Evolutionary conservation across 2,797 vertebrate species (phyloP).

Genomic region (Babyrousa celebensis): DNA sequence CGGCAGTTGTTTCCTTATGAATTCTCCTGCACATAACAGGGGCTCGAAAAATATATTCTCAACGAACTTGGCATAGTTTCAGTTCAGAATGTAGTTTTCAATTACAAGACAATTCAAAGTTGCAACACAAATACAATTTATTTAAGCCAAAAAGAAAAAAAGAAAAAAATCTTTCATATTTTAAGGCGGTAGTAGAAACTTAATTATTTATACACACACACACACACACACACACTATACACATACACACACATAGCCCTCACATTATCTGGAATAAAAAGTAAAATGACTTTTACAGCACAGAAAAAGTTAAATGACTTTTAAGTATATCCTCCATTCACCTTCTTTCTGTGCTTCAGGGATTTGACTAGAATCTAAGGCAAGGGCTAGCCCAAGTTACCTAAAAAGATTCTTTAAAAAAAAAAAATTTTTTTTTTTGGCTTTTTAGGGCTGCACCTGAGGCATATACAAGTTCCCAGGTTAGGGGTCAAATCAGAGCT

Average conservation of each 20-base stretch:
- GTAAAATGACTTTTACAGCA: background rate
- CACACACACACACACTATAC: no score
- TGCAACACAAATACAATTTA: background rate
- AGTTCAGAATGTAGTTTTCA: background rate
- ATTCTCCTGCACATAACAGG: background rate
- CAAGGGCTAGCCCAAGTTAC: background rate
- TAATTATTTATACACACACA: background rate
- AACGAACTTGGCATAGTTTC: background rate
- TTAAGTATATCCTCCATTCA: background rate
- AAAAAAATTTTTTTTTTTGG: no score
- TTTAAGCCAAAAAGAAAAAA: background rate
- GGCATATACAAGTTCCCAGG: no score
- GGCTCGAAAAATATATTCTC: background rate
- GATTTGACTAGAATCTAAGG: background rate
- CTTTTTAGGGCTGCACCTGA: no score
- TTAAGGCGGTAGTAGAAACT: background rate
- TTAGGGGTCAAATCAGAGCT: no score
- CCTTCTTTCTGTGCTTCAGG: background rate
- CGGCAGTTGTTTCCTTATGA: background rate
- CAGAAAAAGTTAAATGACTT: background rate
- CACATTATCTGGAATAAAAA: background rate
- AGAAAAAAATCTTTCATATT: background rate
- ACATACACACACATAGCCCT: no score
- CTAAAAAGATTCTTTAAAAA: background rate
- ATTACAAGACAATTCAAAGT: background rate